Evolutionary conservation across 2,797 vertebrate species (phyloP), one percentile per base, ranked within the genome.

Genomic region (Atherinosoma microstoma): DNA sequence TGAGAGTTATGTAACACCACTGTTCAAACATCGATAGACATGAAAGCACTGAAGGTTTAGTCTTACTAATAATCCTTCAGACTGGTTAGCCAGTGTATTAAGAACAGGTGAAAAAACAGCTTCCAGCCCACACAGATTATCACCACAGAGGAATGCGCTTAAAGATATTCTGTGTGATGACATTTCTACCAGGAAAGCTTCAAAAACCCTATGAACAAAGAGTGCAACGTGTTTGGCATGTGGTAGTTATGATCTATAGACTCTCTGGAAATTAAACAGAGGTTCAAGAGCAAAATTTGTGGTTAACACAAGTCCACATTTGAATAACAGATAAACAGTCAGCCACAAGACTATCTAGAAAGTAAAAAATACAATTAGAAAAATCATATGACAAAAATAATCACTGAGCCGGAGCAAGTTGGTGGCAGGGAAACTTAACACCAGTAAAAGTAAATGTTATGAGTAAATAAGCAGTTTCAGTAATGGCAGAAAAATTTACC

Each of bases 81-180:
- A 40, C 42, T 30, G 49, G 80, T 83, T 78, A 75, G 80, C 72
- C 80, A 73, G 75, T 10, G 60, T 34, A 12, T 70, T 40, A 30
- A 79, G 42, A 16, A 27, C 66, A 75, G 78, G 85, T 84, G 70
- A 89, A 64, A 86, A 78, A 81, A 79, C 76, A 72, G 62, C 69
- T 61, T 30, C 16, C 40, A 69, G 47, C 67, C 42, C 35, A 40
- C 58, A 30, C 40, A 40, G n/a, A 61, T 22, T 64, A 30, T 75
- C 63, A 71, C n/a, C 60, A 56, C 74, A 73, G 38, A 81, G 64
- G 76, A 85, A 87, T 73, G 72, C 34, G 69, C 58, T 58, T 40
- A 60, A 62, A 71, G 6, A 58, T 34, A 53, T 16, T 47, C 8
- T 30, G 13, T 63, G 66, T 58, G 62, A 49, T 1, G 63, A 45